Conservation (phyloP, 2,797 vertebrate genomes). For the Helostoma temminkii region DNA sequence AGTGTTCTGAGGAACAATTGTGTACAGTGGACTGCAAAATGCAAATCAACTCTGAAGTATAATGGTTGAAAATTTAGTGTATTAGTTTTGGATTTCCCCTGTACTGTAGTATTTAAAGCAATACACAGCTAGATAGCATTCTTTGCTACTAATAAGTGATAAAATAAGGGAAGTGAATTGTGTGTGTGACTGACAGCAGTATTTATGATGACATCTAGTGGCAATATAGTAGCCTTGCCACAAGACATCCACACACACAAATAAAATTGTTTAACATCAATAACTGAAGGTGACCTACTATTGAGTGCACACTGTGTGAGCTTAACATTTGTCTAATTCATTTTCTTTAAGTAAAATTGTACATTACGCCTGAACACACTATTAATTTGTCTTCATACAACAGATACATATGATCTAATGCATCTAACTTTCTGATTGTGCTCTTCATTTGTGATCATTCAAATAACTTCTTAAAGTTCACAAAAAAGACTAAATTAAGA, state of each 20-base stretch:
- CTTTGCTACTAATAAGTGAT: constrained; percentile 13
- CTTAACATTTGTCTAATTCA: constrained; percentile 44
- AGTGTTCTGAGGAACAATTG: constrained; percentile 46
- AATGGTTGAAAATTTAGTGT: constrained; percentile 28
- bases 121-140: constrained; percentile 18
- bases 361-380: constrained; percentile 51
- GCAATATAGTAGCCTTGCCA: constrained; percentile 23
- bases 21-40: constrained; percentile 60
- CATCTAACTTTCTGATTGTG: constrained; percentile 79
- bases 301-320: constrained; percentile 50
- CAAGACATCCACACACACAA: constrained; percentile 32
- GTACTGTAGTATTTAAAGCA: constrained; percentile 21
- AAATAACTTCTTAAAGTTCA: constrained; percentile 56
- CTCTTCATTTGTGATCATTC: constrained; percentile 78
- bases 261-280: constrained; percentile 39
- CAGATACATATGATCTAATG: constrained; percentile 61
- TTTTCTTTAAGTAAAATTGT: constrained; percentile 27
- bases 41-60: constrained; percentile 30
- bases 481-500: constrained; percentile 62
- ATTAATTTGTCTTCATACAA: constrained; percentile 48
- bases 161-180: constrained; percentile 22
- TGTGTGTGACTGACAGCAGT: constrained; percentile 23
- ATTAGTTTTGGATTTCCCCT: constrained; percentile 6
- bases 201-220: constrained; percentile 58
- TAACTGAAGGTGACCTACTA: constrained; percentile 42